Conservation (phyloP, 2,113 vertebrate species). For the Motacilla alba region DNA sequence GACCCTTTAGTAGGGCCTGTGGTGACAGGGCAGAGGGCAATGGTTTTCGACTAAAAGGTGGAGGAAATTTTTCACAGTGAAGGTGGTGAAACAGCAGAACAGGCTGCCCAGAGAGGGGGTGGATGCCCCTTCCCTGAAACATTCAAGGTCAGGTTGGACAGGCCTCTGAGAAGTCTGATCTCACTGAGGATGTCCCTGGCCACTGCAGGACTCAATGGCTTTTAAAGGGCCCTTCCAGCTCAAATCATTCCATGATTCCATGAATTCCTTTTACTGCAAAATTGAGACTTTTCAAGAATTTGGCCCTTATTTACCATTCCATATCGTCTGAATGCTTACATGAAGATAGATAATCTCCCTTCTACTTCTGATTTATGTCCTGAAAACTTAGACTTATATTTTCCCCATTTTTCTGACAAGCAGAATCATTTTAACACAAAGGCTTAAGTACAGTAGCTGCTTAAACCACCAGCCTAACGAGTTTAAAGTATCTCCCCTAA, state of each 20-base stretch:
- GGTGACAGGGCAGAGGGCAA: neutral
- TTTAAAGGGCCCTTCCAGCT: neutral
- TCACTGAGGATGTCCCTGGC: neutral
- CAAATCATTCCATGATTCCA: neutral
- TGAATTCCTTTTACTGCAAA: neutral
- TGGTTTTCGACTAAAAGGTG: neutral
- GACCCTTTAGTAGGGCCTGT: fast-evolving
- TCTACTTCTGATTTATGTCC: neutral
- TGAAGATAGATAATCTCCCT: neutral
- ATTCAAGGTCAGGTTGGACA: neutral
- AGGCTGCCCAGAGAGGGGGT: neutral
- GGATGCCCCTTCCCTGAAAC: neutral
- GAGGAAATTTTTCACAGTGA: fast-evolving
- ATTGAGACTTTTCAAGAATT: neutral
- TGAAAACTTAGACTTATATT: neutral
- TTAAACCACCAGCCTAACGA: neutral
- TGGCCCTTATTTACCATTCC: neutral
- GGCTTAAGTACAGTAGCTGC: neutral
- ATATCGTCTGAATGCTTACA: neutral
- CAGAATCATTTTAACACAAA: neutral
- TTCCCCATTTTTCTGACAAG: neutral
- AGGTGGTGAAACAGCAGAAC: neutral
- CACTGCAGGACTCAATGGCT: neutral
- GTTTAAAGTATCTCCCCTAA: neutral
- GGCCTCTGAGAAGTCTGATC: neutral